phyloP scores from a whole-genome alignment of 2,113 vertebrate genomes.

The Takifugu flavidus region DNA sequence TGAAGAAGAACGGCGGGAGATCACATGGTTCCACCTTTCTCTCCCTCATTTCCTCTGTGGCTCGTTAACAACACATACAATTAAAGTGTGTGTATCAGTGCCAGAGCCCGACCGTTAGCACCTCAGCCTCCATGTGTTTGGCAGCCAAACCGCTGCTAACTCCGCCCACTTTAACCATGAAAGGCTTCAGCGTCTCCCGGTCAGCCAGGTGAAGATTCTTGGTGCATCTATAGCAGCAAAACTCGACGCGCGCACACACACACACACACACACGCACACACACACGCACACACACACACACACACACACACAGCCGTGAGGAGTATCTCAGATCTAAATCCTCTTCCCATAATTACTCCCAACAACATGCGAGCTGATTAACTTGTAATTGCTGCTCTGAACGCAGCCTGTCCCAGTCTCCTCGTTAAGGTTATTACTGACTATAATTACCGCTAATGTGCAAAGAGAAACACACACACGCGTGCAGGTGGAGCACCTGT shows the following conservation, averaged over 20 bases:
- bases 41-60: slow-evolving; percentile 22
- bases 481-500: slow-evolving; percentile 48
- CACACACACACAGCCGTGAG: slow-evolving; percentile 10
- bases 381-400: slow-evolving; percentile 99
- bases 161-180: slow-evolving; percentile 57
- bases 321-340: slow-evolving; percentile 63
- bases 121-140: slow-evolving; percentile 58
- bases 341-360: slow-evolving; percentile 88
- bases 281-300: background rate
- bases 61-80: slow-evolving; percentile 67
- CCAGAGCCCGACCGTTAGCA: slow-evolving; percentile 54
- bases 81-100: slow-evolving; percentile 63
- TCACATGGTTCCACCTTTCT: slow-evolving; percentile 6
- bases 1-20: too few relatives aligned
- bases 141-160: slow-evolving; percentile 50
- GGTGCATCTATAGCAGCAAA: too few relatives aligned
- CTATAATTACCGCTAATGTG: slow-evolving; percentile 99
- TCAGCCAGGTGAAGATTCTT: too few relatives aligned
- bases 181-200: slow-evolving; percentile 27
- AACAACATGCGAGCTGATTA: slow-evolving; percentile 99
- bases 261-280: too few relatives aligned
- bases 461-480: slow-evolving; percentile 61
- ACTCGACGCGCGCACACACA: slow-evolving; percentile 1
- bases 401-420: slow-evolving; percentile 92
- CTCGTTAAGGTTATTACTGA: slow-evolving; percentile 98